These are phyloP conservation scores for Antechinus flavipes DNA, from an alignment of 2,113 vertebrate species.

Conservation along the genomic window DNA sequence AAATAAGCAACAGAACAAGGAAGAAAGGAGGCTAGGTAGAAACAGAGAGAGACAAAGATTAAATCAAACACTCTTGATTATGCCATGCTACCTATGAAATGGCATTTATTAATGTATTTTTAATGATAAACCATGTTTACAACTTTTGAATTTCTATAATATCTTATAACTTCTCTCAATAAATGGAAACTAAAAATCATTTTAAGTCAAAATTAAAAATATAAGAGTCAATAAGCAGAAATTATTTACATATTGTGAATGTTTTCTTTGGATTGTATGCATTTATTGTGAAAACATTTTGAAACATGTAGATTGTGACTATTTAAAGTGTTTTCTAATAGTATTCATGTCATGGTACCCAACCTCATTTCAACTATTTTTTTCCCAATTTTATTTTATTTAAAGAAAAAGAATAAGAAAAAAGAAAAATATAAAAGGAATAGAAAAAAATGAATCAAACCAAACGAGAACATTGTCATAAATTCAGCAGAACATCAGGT, in stretches of 20 bases:
- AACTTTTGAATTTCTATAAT: background rate
- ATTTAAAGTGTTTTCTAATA: background rate
- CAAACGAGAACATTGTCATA: too few relatives aligned
- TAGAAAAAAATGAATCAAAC: too few relatives aligned
- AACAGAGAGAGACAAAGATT: background rate
- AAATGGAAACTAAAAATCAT: background rate
- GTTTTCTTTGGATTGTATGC: background rate
- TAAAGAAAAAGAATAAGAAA: too few relatives aligned
- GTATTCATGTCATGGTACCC: background rate
- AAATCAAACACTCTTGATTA: background rate
- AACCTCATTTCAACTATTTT: background rate
- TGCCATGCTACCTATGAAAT: background rate
- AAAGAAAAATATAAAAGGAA: too few relatives aligned
- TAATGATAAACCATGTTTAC: background rate
- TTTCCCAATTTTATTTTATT: background rate
- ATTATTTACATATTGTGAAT: background rate
- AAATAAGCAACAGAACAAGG: background rate
- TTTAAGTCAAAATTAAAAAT: background rate
- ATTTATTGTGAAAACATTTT: background rate
- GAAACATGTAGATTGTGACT: background rate
- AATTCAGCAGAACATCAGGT: too few relatives aligned
- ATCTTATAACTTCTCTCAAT: background rate
- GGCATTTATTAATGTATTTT: background rate
- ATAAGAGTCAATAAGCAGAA: background rate
- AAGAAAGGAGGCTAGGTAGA: background rate